phyloP scores from a whole-genome alignment of 2,797 vertebrate genomes.

The Gobio occitaniae region DNA sequence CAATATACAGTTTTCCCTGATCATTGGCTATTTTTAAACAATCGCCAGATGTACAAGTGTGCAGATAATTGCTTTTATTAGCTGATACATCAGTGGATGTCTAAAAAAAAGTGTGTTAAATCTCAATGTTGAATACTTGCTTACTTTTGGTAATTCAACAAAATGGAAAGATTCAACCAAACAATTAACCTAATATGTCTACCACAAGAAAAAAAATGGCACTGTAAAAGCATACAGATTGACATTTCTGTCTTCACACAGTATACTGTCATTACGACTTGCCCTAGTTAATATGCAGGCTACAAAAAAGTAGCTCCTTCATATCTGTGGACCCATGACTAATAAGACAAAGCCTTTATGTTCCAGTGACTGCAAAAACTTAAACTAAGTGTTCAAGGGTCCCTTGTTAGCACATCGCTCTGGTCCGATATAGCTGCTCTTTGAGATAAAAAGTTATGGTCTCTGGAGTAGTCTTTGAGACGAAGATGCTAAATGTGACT shows the following conservation, averaged over 20 bases:
- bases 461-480: not conserved
- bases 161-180: not conserved
- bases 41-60: not conserved
- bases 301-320: not conserved
- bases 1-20: too few relatives aligned
- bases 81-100: not conserved
- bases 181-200: not conserved
- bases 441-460: not conserved
- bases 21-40: too few relatives aligned
- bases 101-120: not conserved
- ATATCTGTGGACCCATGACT: not conserved
- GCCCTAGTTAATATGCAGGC: not conserved
- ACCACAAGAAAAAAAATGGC: not conserved
- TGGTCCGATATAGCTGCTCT: not conserved
- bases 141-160: not conserved
- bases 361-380: not conserved
- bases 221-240: not conserved
- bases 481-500: not conserved
- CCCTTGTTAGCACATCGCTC: not conserved
- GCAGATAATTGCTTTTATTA: not conserved
- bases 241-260: not conserved
- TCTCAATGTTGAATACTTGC: not conserved
- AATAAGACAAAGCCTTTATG: constrained; percentile 8
- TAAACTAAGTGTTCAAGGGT: not conserved
- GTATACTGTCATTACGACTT: not conserved